Evolutionary conservation across 1,140 invertebrate species (phyloP), one percentile per base, ranked within the genome.

Genomic region (Papilio polytes): DNA sequence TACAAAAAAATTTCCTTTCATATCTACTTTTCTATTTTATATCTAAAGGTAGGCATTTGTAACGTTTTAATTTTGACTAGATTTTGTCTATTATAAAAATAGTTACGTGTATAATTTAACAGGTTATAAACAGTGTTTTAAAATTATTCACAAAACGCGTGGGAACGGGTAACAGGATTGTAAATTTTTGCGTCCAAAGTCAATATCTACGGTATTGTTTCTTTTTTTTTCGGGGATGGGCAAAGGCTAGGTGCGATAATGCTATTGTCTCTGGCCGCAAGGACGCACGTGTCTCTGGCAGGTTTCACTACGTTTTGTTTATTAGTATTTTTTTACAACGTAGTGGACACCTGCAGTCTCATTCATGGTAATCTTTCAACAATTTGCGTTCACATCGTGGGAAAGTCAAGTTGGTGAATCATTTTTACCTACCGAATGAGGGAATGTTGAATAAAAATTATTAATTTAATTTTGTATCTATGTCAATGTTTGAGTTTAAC

Each of bases 221-320:
- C 87, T 89, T 89, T 82, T 85, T n/a, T 84, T 83, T 82, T 80
- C 36, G 53, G 31, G 81, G 48, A 31, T 51, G 74, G 82, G 81
- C 80, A 84, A 85, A 77, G 87, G 73, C 73, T 77, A 51, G 79
- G 80, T 79, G 78, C 78, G 82, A 86, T 87, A 85, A 84, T 84
- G 82, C 84, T 76, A 88, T 91, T 91, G 89, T 92, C 83, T 89
- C 83, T 89, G 85, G 89, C 90, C 86, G 91, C 90, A 90, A 87
- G 86, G 87, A 92, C 92, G 91, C 92, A 90, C 92, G 92, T 94
- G 92, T 91, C 91, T 87, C 80, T 86, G 85, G 85, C 87, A 88
- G 88, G 88, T 86, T 88, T 88, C 85, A 85, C 85, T 85, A 59
- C 78, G 84, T 88, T 85, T 88, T 88, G 86, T 91, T 90, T 89